phyloP scores from a whole-genome alignment of 2,113 vertebrate species.

The Syrrhaptes paradoxus region DNA sequence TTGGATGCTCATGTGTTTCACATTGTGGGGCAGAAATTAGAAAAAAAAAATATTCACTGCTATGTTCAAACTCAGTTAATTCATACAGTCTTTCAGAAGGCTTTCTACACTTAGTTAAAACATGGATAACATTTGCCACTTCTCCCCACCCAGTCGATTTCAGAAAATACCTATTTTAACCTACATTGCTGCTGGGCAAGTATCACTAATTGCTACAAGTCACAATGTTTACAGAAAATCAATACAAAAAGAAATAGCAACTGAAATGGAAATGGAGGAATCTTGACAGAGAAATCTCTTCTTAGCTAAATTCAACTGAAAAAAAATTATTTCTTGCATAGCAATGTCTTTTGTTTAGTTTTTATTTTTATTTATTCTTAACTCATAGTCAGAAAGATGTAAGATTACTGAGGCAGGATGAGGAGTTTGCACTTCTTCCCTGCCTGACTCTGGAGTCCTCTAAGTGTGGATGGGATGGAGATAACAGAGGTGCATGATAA shows the following conservation, averaged over 20 bases:
- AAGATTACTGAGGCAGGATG: background rate
- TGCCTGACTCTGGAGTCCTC: background rate
- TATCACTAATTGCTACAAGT: background rate
- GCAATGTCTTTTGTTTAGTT: background rate
- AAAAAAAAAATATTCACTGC: background rate
- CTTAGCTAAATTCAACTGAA: background rate
- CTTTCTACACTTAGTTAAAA: conserved; percentile 17
- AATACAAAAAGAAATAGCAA: background rate
- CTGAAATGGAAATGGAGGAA: background rate
- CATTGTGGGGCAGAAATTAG: background rate
- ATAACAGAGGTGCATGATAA: background rate
- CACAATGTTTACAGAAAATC: background rate
- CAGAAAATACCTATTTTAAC: conserved; percentile 16
- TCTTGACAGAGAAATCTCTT: background rate
- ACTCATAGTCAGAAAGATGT: background rate
- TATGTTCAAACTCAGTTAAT: background rate
- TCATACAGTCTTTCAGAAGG: background rate
- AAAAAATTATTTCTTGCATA: background rate
- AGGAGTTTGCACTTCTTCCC: background rate
- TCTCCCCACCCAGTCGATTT: background rate
- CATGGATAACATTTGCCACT: background rate
- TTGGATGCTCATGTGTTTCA: background rate
- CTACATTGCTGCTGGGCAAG: background rate
- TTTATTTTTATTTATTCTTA: background rate
- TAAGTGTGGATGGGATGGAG: background rate